Percentiles rank a stretch among this genome's conserved stretches.
Evolutionary conservation across 2,888 invertebrate genomes (phyloP).

Genomic region (Cecidostiba fungosa): DNA sequence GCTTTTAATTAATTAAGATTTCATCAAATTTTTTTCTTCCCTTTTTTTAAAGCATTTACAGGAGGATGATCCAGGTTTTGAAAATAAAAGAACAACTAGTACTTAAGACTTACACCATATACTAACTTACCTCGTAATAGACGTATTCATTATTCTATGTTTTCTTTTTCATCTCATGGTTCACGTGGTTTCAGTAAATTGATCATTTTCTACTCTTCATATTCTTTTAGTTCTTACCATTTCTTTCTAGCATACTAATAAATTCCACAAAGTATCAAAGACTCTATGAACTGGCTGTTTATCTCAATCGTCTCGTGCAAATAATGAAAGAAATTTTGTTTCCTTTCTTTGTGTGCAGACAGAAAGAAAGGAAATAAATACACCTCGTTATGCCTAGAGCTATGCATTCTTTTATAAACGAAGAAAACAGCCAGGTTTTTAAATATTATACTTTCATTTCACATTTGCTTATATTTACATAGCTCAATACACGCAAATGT

Average conservation of each 20-base stretch:
- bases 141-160: conserved; percentile 75
- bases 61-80: conserved; percentile 80
- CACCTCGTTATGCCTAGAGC: background rate
- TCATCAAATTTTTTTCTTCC: conserved; percentile 78
- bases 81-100: conserved; percentile 75
- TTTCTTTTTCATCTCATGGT: conserved; percentile 72
- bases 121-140: conserved; percentile 71
- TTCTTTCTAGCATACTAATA: conserved; percentile 72
- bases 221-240: conserved; percentile 70
- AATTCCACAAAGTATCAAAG: conserved; percentile 57
- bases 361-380: conserved; percentile 5
- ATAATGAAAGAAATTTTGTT: background rate
- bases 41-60: conserved; percentile 79
- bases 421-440: conserved; percentile 46
- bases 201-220: conserved; percentile 61
- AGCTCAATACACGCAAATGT: conserved; percentile 73
- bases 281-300: conserved; percentile 59
- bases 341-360: background rate
- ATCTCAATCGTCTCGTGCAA: background rate
- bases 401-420: background rate
- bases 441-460: conserved; percentile 61
- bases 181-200: conserved; percentile 76
- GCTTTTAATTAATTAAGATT: conserved; percentile 69
- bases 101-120: conserved; percentile 76
- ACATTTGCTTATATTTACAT: conserved; percentile 67